Evolutionary conservation across 2,113 vertebrate genomes (phyloP).

Genomic region (Indicator indicator): DNA sequence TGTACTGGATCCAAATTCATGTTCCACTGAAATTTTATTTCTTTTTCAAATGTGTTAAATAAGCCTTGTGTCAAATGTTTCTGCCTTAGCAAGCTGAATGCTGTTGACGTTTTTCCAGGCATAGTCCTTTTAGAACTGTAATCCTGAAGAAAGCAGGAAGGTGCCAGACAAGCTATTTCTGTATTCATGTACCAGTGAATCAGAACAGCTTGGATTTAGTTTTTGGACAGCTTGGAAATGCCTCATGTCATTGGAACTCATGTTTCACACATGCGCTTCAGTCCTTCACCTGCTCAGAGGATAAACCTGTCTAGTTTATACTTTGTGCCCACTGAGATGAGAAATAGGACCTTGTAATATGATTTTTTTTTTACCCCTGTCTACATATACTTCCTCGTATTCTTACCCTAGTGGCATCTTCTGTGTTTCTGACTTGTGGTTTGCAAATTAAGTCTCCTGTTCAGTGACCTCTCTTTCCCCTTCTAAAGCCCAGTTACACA

Average conservation of each 20-base stretch:
- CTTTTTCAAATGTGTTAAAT: conserved; percentile 5
- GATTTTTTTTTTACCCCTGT: background rate
- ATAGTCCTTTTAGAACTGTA: background rate
- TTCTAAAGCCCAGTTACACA: background rate
- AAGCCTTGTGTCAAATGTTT: conserved; percentile 2
- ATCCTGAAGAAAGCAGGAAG: conserved; percentile 24
- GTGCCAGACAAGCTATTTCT: conserved; percentile 55
- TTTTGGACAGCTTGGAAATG: conserved; percentile 32
- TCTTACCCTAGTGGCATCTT: background rate
- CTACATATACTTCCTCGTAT: background rate
- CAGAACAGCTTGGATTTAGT: conserved; percentile 38
- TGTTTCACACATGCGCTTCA: background rate
- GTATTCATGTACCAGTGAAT: conserved; percentile 19
- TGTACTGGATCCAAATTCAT: background rate
- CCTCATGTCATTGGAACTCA: background rate
- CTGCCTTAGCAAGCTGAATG: conserved; percentile 15
- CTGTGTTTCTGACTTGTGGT: background rate
- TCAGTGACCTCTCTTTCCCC: background rate
- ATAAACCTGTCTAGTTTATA: background rate
- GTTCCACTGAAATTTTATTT: background rate
- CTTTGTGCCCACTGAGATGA: background rate
- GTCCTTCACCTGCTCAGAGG: conserved; percentile 22
- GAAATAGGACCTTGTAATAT: background rate
- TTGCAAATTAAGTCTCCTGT: background rate
- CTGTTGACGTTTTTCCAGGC: conserved; percentile 14